These are phyloP conservation scores for Nebria salina DNA, from an alignment of 2,888 invertebrate species.

Conservation along the genomic window DNA sequence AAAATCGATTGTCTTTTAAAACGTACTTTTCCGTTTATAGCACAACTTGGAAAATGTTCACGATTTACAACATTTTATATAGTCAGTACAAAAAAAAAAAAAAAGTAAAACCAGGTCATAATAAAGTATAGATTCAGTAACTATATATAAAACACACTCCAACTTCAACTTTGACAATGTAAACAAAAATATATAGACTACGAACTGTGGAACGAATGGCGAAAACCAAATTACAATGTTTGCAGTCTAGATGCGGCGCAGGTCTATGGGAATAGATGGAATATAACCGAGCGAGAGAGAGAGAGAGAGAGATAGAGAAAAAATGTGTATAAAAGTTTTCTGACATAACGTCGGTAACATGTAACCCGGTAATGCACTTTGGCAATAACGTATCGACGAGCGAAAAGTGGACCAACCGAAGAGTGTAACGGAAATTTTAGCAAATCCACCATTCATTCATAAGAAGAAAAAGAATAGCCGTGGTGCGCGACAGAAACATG, in stretches of 20 bases:
- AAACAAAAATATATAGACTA: too few relatives aligned
- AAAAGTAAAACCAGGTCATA: too few relatives aligned
- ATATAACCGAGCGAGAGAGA: neutral
- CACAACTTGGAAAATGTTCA: too few relatives aligned
- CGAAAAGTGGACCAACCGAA: neutral
- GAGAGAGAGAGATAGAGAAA: neutral
- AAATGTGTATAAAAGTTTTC: neutral
- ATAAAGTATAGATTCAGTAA: too few relatives aligned
- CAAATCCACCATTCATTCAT: constrained; percentile 2
- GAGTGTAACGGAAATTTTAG: neutral
- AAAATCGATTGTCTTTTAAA: too few relatives aligned
- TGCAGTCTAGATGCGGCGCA: neutral
- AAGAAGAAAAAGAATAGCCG: neutral
- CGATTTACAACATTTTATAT: too few relatives aligned
- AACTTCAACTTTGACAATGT: too few relatives aligned
- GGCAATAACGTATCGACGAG: constrained; percentile 5
- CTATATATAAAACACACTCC: too few relatives aligned
- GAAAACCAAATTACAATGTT: neutral
- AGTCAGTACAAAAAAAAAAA: too few relatives aligned
- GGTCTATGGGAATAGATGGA: neutral
- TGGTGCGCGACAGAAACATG: neutral
- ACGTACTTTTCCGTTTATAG: too few relatives aligned
- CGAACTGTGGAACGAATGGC: neutral
- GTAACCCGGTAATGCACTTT: constrained; percentile 13
- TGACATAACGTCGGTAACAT: constrained; percentile 9